These are phyloP conservation scores for Meghimatium bilineatum DNA, from an alignment of 2,888 invertebrate genomes.

Conservation along the genomic window DNA sequence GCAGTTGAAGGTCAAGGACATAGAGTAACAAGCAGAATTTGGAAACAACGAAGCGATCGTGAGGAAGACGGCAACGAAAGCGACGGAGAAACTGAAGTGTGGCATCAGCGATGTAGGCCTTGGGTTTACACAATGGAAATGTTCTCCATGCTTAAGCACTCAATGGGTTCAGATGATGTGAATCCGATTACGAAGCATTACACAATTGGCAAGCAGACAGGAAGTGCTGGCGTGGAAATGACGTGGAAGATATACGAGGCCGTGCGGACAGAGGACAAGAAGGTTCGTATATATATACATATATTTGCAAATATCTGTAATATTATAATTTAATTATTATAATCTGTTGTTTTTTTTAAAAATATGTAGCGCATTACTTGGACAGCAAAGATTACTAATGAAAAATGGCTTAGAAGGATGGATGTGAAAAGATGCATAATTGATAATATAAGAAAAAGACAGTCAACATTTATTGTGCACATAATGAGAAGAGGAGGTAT, in stretches of 20 bases:
- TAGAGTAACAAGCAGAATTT: background rate
- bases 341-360: too few species aligned
- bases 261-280: slow-evolving; percentile 89
- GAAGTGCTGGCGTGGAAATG: slow-evolving; percentile 90
- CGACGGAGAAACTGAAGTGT: slow-evolving; percentile 39
- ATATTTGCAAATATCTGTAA: too few species aligned
- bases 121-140: slow-evolving; percentile 68
- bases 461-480: too few species aligned
- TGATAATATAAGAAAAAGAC: too few species aligned
- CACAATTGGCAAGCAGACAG: slow-evolving; percentile 88
- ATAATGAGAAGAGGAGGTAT: too few species aligned
- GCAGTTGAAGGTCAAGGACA: background rate
- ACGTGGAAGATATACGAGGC: slow-evolving; percentile 95
- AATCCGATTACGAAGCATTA: slow-evolving; percentile 90
- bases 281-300: slow-evolving; percentile 86
- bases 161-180: slow-evolving; percentile 74
- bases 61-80: slow-evolving; percentile 13
- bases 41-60: background rate
- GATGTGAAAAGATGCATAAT: too few species aligned
- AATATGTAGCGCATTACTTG: too few species aligned
- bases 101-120: slow-evolving; percentile 51
- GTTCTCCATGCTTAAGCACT: slow-evolving; percentile 71
- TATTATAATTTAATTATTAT: too few species aligned
- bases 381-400: too few species aligned
- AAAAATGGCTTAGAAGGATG: too few species aligned